Evolutionary conservation across 2,113 vertebrate species (phyloP).

Genomic region (Pseudolaguvia tuberculata): DNA sequence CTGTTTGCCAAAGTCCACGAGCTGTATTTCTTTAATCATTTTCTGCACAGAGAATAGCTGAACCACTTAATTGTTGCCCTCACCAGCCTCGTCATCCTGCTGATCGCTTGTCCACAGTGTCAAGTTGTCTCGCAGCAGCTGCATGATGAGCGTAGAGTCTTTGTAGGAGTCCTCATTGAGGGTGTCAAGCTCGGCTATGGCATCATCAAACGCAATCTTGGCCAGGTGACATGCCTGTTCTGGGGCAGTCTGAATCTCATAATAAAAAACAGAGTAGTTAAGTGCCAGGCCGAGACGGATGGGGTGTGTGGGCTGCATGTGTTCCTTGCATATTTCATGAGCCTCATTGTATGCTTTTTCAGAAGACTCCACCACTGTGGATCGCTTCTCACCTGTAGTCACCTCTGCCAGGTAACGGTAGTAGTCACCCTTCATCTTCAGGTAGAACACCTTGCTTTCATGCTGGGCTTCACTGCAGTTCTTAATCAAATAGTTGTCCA

Average conservation of each 20-base stretch:
- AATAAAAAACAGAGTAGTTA: constrained; percentile 99
- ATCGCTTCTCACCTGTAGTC: constrained; percentile 93
- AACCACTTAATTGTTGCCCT: constrained; percentile 90
- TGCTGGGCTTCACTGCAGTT: constrained; percentile 98
- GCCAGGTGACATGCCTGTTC: constrained; percentile 99
- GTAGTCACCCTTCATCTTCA: constrained; percentile 99
- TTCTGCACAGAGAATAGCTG: constrained; percentile 41
- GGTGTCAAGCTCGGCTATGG: constrained; percentile 99
- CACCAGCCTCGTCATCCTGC: constrained; percentile 96
- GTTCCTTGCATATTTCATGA: constrained; percentile 99
- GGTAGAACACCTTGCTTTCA: constrained; percentile 98
- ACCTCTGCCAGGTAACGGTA: constrained; percentile 98
- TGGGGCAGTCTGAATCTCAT: constrained; percentile 98
- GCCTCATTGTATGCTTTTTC: constrained; percentile 98
- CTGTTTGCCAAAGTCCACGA: constrained; percentile 89
- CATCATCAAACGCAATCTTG: constrained; percentile 99
- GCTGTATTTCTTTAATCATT: constrained; percentile 60
- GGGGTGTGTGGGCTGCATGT: constrained; percentile 99
- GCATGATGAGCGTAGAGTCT: constrained; percentile 99
- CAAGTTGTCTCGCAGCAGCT: constrained; percentile 99
- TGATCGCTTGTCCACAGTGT: constrained; percentile 99
- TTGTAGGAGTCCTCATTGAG: constrained; percentile 99
- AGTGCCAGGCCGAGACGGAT: constrained; percentile 94
- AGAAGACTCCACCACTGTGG: constrained; percentile 90
- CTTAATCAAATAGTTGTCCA: constrained; percentile 98